Base-by-base conservation (phyloP, 2,113 vertebrate genomes). In the Octodon degus region DNA sequence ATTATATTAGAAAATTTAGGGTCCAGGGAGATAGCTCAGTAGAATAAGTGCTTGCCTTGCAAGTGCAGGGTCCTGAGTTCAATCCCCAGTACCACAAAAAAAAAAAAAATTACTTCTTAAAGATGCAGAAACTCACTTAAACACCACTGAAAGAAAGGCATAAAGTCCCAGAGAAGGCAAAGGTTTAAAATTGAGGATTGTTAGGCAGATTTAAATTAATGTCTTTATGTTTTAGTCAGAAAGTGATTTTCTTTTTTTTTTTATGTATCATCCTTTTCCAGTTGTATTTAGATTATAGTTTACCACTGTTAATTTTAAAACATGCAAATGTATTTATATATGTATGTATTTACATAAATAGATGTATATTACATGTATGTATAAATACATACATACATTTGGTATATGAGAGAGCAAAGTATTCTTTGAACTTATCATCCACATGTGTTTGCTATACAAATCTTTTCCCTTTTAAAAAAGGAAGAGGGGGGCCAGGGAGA, bases 381-480 rank as follows among this genome's bases (percentile, higher is more conserved):
- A 32, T 83, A 84, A 91, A 37, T 50, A 81, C 20, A 92, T 40
- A n/a, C 68, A 43, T 81, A 79, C 70, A 82, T 17, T 40, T 70
- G 76, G 76, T 24, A 93, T 58, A 40, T 81, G 68, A 89, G 37
- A 91, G 77, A 91, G 67, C 43, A 95, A 32, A 7, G 16, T 58
- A 67, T 74, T 94, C 40, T 74, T 0, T 81, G 37, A 94, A 96
- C 80, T 95, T 92, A 40, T 55, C 10, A 53, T 27, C 82, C 62
- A 12, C 58, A 19, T 43, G 27, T 81, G 24, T 94, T 82, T 95
- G 30, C 14, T 92, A 4, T 16, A 86, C 40, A 92, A 83, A 92
- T 90, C 22, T 16, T 67, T 89, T 96, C 34, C 24, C 24, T 96
- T 96, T 87, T 62, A 76, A n/a, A 63, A 90, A 93, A 82, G 22